Conservation (phyloP, 1,140 invertebrate species). For the Oncopodura yosiiana region DNA sequence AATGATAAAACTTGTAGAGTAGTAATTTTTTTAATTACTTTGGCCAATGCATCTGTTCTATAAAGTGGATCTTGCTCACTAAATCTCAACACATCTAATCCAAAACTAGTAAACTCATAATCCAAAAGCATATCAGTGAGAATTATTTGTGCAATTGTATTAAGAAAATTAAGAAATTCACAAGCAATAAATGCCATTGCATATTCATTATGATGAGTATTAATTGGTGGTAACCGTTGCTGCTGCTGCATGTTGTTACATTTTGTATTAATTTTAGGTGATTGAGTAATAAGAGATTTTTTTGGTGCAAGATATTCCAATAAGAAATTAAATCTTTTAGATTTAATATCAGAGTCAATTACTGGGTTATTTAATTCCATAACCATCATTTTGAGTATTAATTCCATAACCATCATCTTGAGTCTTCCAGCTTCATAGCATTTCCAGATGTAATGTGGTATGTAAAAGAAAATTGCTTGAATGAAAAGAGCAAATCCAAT, state of each 20-base stretch:
- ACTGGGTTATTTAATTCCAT: slow-evolving; percentile 71
- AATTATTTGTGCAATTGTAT: slow-evolving; percentile 63
- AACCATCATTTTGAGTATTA: slow-evolving; percentile 45
- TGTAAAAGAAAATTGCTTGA: slow-evolving; percentile 55
- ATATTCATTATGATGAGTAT: slow-evolving; percentile 19
- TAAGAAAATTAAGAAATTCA: slow-evolving; percentile 48
- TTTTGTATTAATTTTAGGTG: too few relatives aligned
- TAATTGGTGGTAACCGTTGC: too few relatives aligned
- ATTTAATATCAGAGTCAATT: slow-evolving; percentile 62
- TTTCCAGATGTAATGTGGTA: slow-evolving; percentile 66
- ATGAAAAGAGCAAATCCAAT: slow-evolving; percentile 43
- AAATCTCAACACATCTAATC: slow-evolving; percentile 59
- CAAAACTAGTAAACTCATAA: slow-evolving; percentile 72
- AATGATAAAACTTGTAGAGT: too few relatives aligned
- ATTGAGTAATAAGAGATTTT: slow-evolving; percentile 92
- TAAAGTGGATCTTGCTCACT: neutral
- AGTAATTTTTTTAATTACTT: too few relatives aligned
- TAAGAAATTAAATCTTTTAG: slow-evolving; percentile 62
- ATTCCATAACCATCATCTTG: slow-evolving; percentile 68
- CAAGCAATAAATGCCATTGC: slow-evolving; percentile 77
- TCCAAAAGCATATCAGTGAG: slow-evolving; percentile 71
- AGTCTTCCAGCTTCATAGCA: slow-evolving; percentile 72
- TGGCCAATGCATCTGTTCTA: neutral
- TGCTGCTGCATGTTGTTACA: too few relatives aligned
- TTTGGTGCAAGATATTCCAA: slow-evolving; percentile 71